Evolutionary conservation across 2,113 vertebrate genomes (phyloP).

Genomic region (Ia io): DNA sequence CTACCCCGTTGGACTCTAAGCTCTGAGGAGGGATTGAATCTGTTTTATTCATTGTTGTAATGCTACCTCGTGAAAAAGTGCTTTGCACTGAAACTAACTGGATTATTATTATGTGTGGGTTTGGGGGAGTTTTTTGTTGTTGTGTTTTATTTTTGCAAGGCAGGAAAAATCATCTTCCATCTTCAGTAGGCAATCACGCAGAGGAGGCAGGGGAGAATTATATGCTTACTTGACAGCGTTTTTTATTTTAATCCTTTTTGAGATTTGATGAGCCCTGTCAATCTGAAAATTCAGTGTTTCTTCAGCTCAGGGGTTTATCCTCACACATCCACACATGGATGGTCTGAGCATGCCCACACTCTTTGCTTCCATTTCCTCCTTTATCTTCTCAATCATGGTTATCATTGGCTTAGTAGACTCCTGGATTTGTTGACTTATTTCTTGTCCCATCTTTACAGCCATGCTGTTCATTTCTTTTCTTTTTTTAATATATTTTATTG

Average conservation of each 20-base stretch:
- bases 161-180: not conserved
- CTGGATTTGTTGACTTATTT: not conserved
- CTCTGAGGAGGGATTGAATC: not conserved
- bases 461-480: not conserved
- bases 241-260: not conserved
- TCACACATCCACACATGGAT: fast-evolving
- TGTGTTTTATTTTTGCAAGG: not conserved
- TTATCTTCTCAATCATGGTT: not conserved
- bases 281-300: not conserved
- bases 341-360: fast-evolving
- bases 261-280: not conserved
- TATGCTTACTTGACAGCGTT: not conserved
- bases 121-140: too few species aligned
- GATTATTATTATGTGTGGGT: not conserved
- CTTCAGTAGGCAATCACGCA: not conserved
- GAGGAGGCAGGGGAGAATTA: not conserved
- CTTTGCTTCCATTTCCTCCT: not conserved
- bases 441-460: not conserved
- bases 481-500: too few species aligned
- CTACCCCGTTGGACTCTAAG: not conserved
- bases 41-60: not conserved
- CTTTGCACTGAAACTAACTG: not conserved
- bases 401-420: not conserved
- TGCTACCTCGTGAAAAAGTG: not conserved
- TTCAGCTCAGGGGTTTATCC: not conserved